Evolutionary conservation across 2,888 invertebrate genomes (phyloP).

Genomic region (Thymelicus acteon): DNA sequence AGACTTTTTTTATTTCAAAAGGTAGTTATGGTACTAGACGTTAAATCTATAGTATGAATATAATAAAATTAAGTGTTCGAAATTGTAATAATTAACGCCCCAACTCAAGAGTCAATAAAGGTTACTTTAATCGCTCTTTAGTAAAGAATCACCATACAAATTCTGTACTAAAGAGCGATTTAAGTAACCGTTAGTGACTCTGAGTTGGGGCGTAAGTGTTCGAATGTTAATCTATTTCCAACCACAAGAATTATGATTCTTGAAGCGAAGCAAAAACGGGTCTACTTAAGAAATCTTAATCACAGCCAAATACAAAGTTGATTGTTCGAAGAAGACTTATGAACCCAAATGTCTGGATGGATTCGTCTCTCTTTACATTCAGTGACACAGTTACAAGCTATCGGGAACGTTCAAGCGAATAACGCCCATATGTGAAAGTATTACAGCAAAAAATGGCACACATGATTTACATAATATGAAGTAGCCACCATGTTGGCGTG

Average conservation of each 20-base stretch:
- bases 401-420: conserved; percentile 25
- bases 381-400: conserved; percentile 32
- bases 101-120: no score
- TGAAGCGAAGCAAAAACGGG: neutral
- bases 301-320: conserved; percentile 15
- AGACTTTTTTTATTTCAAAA: no score
- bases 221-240: no score
- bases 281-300: neutral
- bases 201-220: no score
- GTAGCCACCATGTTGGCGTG: conserved; percentile 32
- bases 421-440: conserved; percentile 23
- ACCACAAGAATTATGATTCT: neutral
- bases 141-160: no score
- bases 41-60: no score
- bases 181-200: no score
- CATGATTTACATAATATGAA: conserved; percentile 25
- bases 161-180: no score
- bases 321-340: conserved; percentile 27
- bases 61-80: no score
- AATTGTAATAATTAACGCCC: no score
- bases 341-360: conserved; percentile 18
- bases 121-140: no score
- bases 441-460: conserved; percentile 30
- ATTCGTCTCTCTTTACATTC: conserved; percentile 32
- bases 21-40: no score